Percentiles rank a stretch among this genome's conserved stretches.
These are phyloP conservation scores for Callyntrura sp. DNA, from an alignment of 2,888 invertebrate species.

Conservation along the genomic window DNA sequence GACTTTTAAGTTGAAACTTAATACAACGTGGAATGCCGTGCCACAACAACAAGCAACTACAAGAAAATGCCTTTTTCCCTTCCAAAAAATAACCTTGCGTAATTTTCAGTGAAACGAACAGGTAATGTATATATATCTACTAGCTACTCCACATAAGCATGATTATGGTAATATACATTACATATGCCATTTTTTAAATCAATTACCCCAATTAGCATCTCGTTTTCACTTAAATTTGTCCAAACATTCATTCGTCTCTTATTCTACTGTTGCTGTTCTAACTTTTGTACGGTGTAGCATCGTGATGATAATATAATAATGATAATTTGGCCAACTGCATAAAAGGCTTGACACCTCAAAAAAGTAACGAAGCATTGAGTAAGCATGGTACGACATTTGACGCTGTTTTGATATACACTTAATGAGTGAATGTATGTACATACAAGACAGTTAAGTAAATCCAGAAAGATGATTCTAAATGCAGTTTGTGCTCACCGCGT, in stretches of 20 bases:
- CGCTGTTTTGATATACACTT: too few species aligned
- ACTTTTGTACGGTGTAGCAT: not conserved
- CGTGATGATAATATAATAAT: not conserved
- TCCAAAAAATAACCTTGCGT: not conserved
- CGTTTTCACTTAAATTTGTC: conserved; percentile 28
- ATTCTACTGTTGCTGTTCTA: not conserved
- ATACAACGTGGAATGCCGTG: not conserved
- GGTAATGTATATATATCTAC: not conserved
- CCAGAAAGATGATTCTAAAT: too few species aligned
- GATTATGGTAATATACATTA: not conserved
- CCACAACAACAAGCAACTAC: too few species aligned
- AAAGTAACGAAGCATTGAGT: not conserved
- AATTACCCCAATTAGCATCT: conserved; percentile 39
- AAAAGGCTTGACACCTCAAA: not conserved
- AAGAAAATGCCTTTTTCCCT: not conserved
- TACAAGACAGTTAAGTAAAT: too few species aligned
- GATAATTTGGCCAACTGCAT: not conserved
- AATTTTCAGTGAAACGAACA: not conserved
- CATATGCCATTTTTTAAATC: conserved; percentile 4
- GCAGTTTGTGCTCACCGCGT: too few species aligned
- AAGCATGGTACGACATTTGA: too few species aligned
- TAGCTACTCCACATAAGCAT: not conserved
- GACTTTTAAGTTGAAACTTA: not conserved
- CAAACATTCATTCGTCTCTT: not conserved
- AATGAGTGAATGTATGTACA: too few species aligned